These are phyloP conservation scores for Oryzias dopingdopingensis DNA, from an alignment of 2,797 vertebrate species.

Conservation along the genomic window DNA sequence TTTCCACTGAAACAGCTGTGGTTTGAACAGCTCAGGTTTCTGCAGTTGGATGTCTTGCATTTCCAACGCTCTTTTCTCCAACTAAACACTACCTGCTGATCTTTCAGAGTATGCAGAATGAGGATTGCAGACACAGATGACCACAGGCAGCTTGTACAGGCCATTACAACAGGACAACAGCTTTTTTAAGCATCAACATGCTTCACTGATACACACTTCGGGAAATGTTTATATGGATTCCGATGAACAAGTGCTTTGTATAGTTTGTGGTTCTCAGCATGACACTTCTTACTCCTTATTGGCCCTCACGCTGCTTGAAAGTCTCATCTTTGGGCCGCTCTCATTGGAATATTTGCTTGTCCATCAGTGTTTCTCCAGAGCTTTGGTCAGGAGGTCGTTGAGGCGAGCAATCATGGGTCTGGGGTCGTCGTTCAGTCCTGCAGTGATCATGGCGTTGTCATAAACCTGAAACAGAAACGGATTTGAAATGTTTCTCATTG, in stretches of 20 bases:
- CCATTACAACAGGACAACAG: too few relatives aligned
- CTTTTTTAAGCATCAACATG: too few relatives aligned
- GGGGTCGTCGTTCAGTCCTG: conserved; percentile 91
- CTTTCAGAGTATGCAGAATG: too few relatives aligned
- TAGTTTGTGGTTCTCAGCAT: neutral
- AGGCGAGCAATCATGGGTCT: conserved; percentile 90
- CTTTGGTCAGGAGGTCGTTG: conserved; percentile 87
- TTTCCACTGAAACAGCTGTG: too few relatives aligned
- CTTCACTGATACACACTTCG: conserved; percentile 1
- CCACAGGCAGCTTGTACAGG: too few relatives aligned
- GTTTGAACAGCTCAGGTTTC: too few relatives aligned
- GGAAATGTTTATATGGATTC: conserved; percentile 7
- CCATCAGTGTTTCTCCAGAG: conserved; percentile 85
- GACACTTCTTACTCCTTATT: neutral
- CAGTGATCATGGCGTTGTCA: conserved; percentile 95
- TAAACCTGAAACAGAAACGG: conserved; percentile 80
- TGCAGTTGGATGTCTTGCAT: too few relatives aligned
- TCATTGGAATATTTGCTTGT: conserved; percentile 4
- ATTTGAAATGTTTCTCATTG: too few relatives aligned
- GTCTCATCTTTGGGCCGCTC: conserved; percentile 3
- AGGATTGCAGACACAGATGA: too few relatives aligned
- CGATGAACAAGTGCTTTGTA: conserved; percentile 2
- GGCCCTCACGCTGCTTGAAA: conserved; percentile 5
- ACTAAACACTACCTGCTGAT: too few relatives aligned
- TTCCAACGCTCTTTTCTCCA: too few relatives aligned